Evolutionary conservation across 2,113 vertebrate genomes (phyloP).

Genomic region (Dendrocopos noguchii): DNA sequence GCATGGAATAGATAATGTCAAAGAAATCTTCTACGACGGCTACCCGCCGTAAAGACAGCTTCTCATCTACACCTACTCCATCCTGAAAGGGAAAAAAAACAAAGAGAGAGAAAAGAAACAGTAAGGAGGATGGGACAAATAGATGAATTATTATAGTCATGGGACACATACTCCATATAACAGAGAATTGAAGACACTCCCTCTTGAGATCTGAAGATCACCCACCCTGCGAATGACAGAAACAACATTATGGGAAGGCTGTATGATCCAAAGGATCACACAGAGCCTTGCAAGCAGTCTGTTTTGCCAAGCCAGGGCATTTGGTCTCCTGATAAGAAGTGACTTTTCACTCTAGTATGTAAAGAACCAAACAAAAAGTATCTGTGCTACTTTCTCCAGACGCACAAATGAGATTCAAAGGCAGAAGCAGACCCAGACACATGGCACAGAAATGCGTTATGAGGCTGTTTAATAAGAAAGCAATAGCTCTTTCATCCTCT

Average conservation of each 20-base stretch:
- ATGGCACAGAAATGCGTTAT: not conserved
- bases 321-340: not conserved
- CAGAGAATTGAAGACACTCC: conserved; percentile 5
- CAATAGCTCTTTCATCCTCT: not conserved
- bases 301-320: not conserved
- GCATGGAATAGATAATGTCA: conserved; percentile 90
- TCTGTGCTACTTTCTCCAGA: not conserved
- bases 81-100: conserved; percentile 73
- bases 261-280: not conserved
- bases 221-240: not conserved
- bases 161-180: not conserved
- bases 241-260: not conserved
- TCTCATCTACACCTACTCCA: conserved; percentile 85
- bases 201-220: conserved; percentile 16
- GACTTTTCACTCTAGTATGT: not conserved
- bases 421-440: not conserved
- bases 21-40: conserved; percentile 89
- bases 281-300: not conserved
- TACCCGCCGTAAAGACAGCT: conserved; percentile 83
- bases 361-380: not conserved
- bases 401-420: not conserved
- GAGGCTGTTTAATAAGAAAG: not conserved
- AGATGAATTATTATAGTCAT: not conserved
- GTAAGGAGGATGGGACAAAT: conserved; percentile 16
- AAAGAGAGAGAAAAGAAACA: conserved; percentile 8